Conservation (phyloP, 2,888 invertebrate genomes). For the Ochlodes sylvanus region DNA sequence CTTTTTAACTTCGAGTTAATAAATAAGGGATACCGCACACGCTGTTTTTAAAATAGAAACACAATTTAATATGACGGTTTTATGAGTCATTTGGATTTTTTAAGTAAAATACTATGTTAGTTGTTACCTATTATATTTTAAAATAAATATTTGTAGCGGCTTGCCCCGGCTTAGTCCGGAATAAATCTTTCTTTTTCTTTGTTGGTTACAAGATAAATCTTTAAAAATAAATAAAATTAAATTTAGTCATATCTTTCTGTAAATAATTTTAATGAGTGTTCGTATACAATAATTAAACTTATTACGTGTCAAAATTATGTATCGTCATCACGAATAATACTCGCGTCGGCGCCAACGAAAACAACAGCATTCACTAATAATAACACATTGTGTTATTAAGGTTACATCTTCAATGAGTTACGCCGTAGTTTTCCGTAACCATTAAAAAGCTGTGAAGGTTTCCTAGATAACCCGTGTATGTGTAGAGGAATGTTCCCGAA, state of each 20-base stretch:
- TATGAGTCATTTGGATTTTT: neutral
- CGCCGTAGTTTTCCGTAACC: slow-evolving; percentile 8
- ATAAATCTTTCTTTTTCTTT: too few species aligned
- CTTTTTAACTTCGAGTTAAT: slow-evolving; percentile 6
- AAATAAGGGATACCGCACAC: slow-evolving; percentile 13
- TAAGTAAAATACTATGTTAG: neutral
- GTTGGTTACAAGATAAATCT: too few species aligned
- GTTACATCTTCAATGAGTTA: slow-evolving; percentile 2
- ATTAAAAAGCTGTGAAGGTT: neutral
- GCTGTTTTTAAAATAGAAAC: neutral
- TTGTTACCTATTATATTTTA: slow-evolving; percentile 4
- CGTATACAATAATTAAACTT: too few species aligned
- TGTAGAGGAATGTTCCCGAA: neutral
- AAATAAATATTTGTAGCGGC: too few species aligned
- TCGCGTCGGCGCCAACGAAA: slow-evolving; percentile 18
- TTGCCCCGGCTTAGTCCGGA: too few species aligned
- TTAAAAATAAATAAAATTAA: too few species aligned
- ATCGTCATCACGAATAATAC: slow-evolving; percentile 3
- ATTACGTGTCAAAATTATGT: too few species aligned
- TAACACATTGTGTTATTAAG: slow-evolving; percentile 19
- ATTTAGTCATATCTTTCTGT: too few species aligned
- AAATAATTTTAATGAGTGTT: too few species aligned
- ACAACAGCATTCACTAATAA: slow-evolving; percentile 8
- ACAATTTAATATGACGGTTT: neutral
- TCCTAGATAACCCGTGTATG: neutral